Conservation (phyloP, 2,113 vertebrate genomes). For the Istiophorus platypterus region DNA sequence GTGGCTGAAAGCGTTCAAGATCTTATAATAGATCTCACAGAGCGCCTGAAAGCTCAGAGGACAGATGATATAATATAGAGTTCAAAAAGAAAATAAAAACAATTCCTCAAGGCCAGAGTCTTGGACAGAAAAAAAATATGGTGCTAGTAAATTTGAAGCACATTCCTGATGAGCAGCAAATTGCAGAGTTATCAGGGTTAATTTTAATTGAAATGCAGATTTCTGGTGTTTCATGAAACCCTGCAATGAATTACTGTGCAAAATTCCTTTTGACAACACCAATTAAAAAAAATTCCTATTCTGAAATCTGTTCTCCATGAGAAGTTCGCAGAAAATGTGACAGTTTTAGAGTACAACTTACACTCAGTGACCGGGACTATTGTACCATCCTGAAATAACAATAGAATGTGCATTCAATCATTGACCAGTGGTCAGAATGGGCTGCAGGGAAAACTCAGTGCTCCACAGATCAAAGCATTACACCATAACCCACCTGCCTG, state of each 20-base stretch:
- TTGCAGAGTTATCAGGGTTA: constrained; percentile 24
- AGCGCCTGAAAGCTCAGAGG: background rate
- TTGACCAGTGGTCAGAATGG: constrained; percentile 19
- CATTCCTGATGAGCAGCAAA: constrained; percentile 23
- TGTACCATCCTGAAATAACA: constrained; percentile 32
- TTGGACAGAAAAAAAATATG: background rate
- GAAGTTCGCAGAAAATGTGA: background rate
- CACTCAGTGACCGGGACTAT: background rate
- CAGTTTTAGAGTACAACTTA: constrained; percentile 14
- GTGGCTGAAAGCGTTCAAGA: background rate
- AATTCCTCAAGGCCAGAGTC: constrained; percentile 20
- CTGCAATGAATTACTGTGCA: constrained; percentile 2
- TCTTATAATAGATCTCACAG: constrained; percentile 1
- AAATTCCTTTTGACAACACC: constrained; percentile 10
- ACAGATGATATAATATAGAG: background rate
- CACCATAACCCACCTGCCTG: constrained; percentile 53
- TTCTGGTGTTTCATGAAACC: constrained; percentile 15
- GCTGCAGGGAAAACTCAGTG: constrained; percentile 12
- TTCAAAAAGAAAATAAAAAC: constrained; percentile 26
- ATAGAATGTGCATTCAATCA: constrained; percentile 5
- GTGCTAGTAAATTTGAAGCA: constrained; percentile 1
- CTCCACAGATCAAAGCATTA: constrained; percentile 46
- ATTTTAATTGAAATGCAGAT: constrained; percentile 49
- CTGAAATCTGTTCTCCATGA: constrained; percentile 11
- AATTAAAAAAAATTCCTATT: constrained; percentile 9